Percentiles rank a stretch among this genome's conserved stretches.
phyloP scores from a whole-genome alignment of 1,140 invertebrate genomes.

The Drosophila subobscura region DNA sequence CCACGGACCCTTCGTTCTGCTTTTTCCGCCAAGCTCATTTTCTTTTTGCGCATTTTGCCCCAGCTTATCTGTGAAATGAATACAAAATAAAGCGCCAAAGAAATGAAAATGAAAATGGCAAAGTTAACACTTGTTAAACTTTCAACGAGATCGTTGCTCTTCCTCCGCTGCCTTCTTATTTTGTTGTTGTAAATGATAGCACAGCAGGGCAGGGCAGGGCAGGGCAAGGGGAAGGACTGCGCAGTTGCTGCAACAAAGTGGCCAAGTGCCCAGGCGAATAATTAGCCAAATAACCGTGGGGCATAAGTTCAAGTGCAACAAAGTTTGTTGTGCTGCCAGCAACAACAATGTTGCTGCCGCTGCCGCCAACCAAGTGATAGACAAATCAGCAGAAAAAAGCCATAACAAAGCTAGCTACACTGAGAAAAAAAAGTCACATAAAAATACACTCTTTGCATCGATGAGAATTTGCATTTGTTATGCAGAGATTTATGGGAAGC shows the following conservation, averaged over 20 bases:
- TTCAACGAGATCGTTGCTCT: constrained; percentile 63
- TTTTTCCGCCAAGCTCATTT: constrained; percentile 9
- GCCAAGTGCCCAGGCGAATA: constrained; percentile 77
- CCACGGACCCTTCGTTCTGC: constrained; percentile 5
- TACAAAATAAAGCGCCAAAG: constrained; percentile 60
- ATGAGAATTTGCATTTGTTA: too few species aligned
- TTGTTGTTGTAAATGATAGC: constrained; percentile 69
- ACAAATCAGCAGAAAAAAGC: constrained; percentile 43
- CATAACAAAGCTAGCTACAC: too few species aligned
- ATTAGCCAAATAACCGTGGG: constrained; percentile 80
- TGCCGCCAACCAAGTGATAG: constrained; percentile 49
- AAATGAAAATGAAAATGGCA: constrained; percentile 78
- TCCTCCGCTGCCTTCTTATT: constrained; percentile 19
- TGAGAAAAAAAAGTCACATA: not conserved
- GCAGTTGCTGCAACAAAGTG: constrained; percentile 65
- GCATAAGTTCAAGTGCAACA: constrained; percentile 81
- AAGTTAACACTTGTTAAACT: constrained; percentile 82
- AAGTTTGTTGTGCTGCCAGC: constrained; percentile 42
- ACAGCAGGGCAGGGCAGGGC: constrained; percentile 11
- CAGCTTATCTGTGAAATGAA: constrained; percentile 75
- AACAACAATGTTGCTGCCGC: constrained; percentile 58
- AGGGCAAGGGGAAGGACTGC: not conserved
- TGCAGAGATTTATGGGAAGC: too few species aligned
- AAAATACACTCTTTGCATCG: too few species aligned
- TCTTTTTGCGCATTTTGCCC: constrained; percentile 57